Conservation (phyloP, 2,797 vertebrate genomes). For the Falco novaeseelandiae region DNA sequence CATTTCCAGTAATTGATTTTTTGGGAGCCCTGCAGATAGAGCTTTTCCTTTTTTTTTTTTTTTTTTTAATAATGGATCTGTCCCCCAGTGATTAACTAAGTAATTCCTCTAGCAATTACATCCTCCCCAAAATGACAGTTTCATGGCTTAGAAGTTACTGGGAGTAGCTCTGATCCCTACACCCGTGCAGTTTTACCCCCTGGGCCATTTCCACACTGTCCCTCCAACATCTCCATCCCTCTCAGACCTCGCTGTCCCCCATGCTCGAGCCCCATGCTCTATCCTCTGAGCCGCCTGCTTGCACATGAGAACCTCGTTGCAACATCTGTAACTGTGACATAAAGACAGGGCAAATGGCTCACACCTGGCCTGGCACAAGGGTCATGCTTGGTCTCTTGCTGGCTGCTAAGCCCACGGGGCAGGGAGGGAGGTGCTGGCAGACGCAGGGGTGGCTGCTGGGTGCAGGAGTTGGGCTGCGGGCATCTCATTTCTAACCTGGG, state of each 20-base stretch:
- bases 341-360: neutral
- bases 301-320: fast-evolving
- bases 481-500: fast-evolving
- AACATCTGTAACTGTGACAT: neutral
- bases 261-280: fast-evolving
- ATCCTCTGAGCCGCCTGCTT: neutral
- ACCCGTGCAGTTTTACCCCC: neutral
- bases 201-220: neutral
- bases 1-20: constrained; percentile 64
- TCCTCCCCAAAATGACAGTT: constrained; percentile 38
- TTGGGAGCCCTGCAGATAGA: neutral
- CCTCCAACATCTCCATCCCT: neutral
- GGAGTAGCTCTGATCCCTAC: constrained; percentile 14
- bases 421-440: neutral
- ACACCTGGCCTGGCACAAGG: fast-evolving
- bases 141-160: constrained; percentile 27
- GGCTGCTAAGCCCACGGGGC: fast-evolving
- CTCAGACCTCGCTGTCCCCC: fast-evolving
- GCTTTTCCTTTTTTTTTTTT: neutral
- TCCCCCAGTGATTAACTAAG: constrained; percentile 60
- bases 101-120: constrained; percentile 62
- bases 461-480: fast-evolving
- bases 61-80: constrained; percentile 39
- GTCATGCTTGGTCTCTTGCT: fast-evolving
- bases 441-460: neutral